Evolutionary conservation across 2,113 vertebrate genomes (phyloP), one percentile per base, ranked within the genome.

Genomic region (Caloenas nicobarica): DNA sequence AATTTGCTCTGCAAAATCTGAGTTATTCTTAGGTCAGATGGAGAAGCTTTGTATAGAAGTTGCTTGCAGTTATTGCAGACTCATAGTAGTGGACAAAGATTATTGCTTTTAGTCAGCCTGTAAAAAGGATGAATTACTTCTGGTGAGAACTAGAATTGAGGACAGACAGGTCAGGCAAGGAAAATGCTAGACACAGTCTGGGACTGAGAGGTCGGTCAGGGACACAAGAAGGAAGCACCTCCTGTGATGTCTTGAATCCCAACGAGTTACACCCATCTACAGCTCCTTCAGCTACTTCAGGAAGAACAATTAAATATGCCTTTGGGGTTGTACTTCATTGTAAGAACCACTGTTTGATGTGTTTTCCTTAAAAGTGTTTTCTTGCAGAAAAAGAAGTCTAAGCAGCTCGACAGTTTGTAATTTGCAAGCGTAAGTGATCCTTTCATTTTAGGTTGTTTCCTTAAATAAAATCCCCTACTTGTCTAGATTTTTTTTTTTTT

Each of bases 361-460:
- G 8, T 81, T 96, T 89, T 77, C 56, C 29, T 89, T 93, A 48
- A 54, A 66, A 62, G 69, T 70, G 58, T 70, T 79, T 88, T 85
- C 66, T 57, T 64, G 64, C 34, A 60, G 53, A 68, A 95, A 54
- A 86, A 77, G 57, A 79, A 56, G 46, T 81, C 58, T 66, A 62
- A 88, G 71, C 68, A 66, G n/a, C 89, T 94, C 36, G 80, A 2
- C 1, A 0, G 46, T 83, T 94, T 88, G 40, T 73, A 83, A 70
- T 90, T 88, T 93, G 48, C 79, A 86, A 61, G 76, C 51, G 85
- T 88, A 91, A 90, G 21, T 40, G 34, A 88, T 81, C 64, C 40
- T 88, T 89, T 91, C 11, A 13, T 93, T 94, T 91, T 66, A 86
- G 56, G 42, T 62, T 86, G 25, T 88, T 93, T 91, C 58, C 28